Base-by-base conservation (phyloP, 2,888 invertebrate genomes). In the Sinodicranocentrus sp. region DNA sequence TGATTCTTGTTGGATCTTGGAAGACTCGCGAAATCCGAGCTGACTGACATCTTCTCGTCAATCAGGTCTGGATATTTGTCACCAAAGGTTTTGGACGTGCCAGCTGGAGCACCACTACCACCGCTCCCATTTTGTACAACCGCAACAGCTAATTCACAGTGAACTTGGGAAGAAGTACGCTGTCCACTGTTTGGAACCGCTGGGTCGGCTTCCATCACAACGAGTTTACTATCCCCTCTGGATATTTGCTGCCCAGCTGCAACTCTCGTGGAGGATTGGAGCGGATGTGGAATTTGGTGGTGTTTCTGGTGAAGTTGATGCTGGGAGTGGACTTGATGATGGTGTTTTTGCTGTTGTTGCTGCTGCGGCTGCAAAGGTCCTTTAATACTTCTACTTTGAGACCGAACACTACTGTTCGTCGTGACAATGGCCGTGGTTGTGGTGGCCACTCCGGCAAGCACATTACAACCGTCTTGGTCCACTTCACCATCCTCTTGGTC, bases 51-150 rank as follows among this genome's bases (percentile, higher is more conserved):
- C 71, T 87, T 87, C 61, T 86, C 86, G 68, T 85, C 83, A 70
- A 86, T 83, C 75, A 87, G 78, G 68, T 87, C 87, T 0, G 87
- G 85, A 26, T 75, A 87, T 78, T 83, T 84, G 33, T 84, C 76
- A 48, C 68, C 76, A 2, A 21, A 19, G n/a, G 21, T 17, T 17
- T 57, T 57, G 33, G 57, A 71, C 8, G 33, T 28, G 57, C 57
- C 52, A 52, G 70, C 52, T 2, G 48, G n/a, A 25, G 52, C 15
- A 21, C 17, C 39, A 17, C 59, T 33, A n/a, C 43, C n/a, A 1
- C 5, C n/a, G 17, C 44, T 73, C 25, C 57, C 72, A 72, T 59
- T 72, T 39, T 48, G 59, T 28, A 57, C 59, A 33, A 28, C 68
- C 48, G n/a, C 44, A 21, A 17, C 33, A 8, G 5, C 43, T 43